Evolutionary conservation across 1,140 invertebrate species (phyloP), one percentile per base, ranked within the genome.

Genomic region (Neodiprion lecontei): DNA sequence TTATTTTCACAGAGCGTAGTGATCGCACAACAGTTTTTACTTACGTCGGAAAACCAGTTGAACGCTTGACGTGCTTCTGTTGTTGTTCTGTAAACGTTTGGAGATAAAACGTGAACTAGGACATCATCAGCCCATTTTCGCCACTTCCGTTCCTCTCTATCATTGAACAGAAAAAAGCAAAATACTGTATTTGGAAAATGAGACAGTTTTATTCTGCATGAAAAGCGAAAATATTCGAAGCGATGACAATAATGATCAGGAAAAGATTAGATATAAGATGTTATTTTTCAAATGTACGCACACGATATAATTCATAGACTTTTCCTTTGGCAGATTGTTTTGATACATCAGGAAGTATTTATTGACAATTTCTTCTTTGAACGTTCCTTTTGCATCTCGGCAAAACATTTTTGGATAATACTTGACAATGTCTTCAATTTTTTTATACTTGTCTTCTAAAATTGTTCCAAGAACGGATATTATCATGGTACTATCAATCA

Each of bases 291-390:
- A 48, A 48, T 66, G 68, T 74, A 91, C 92, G 92, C 88, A 95
- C 94, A 88, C 85, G 77, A 95, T 90, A 12, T 90, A 85, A 75
- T 93, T 89, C 75, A 92, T 89, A 21, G 90, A 89, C 74, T 87
- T 87, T 50, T 89, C 84, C 79, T 91, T 87, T 3, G 90, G 89
- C 10, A 89, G 82, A 66, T 87, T 82, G 12, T 93, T 91, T 82
- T 93, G 90, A 83, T 91, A 94, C 97, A 99, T 99, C 0, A 99
- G 84, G 83, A 96, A 98, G 88, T 99, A 99, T 87, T 95, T 96
- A 86, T 99, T 99, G 79, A 97, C 91, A 77, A 97, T 94, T 83
- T 98, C 96, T 68, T 89, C 90, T 72, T 92, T 91, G 50, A 91
- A 88, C 69, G 92, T 91, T 21, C 93, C 93, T 53, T 92, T 86